phyloP scores from a whole-genome alignment of 1,140 invertebrate species.

The Pentalonia nigronervosa region DNA sequence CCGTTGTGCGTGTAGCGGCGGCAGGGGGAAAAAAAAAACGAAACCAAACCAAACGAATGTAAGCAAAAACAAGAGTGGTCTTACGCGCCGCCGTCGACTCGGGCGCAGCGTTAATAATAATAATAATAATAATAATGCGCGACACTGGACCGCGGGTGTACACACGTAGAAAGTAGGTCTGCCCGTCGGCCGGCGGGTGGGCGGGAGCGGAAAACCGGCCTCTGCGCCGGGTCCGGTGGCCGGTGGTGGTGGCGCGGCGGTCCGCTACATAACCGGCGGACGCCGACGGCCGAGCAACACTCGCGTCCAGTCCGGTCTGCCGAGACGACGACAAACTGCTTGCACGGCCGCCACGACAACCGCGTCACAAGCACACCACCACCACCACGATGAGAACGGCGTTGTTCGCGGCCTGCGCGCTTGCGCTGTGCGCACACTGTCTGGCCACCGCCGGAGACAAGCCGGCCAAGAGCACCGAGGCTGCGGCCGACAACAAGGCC shows the following conservation, averaged over 20 bases:
- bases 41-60: background rate
- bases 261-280: slow-evolving; percentile 23
- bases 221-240: background rate
- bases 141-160: slow-evolving; percentile 23
- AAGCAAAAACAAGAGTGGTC: slow-evolving; percentile 16
- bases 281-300: background rate
- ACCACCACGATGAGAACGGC: background rate
- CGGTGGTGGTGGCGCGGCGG: background rate
- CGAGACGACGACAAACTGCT: background rate
- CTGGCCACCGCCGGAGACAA: background rate
- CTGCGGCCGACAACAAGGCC: background rate
- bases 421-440: slow-evolving; percentile 27
- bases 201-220: slow-evolving; percentile 31
- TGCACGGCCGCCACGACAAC: too few species aligned
- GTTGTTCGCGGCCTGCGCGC: slow-evolving; percentile 2
- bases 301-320: background rate
- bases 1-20: background rate
- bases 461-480: slow-evolving; percentile 18
- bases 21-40: background rate
- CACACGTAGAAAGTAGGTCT: slow-evolving; percentile 42
- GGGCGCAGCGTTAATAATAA: too few species aligned
- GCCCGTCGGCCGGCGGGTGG: background rate
- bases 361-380: background rate
- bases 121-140: background rate
- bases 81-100: too few species aligned